Base-by-base conservation (phyloP, 2,113 vertebrate species). In the Ceyx cyanopectus region DNA sequence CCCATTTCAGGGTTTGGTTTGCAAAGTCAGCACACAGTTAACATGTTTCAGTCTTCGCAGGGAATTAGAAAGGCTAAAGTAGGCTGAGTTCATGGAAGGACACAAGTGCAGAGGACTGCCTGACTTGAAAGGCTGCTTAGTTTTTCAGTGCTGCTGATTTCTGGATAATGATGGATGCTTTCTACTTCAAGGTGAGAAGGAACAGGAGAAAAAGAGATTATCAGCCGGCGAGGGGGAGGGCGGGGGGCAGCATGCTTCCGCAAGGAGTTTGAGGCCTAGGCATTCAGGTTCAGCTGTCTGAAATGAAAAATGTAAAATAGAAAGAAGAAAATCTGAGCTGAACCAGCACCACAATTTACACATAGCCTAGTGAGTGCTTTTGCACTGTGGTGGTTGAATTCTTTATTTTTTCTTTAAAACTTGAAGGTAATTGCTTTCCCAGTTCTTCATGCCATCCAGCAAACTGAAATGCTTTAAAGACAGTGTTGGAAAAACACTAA, bases 61-160 rank as follows among this genome's bases (percentile, higher is more conserved):
- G 87, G 81, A 94, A 89, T 93, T 63, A 77, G 68, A 85, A 81
- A 94, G 94, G 85, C 90, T 84, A 87, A 96, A 91, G 73, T 74
- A 86, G 83, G 89, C 53, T 81, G 91, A 63, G 89, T 37, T 95
- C 91, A 50, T 14, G 61, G 87, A 87, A 90, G 90, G 93, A 95
- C 77, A 16, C 11, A 51, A 41, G 58, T 30, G 65, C 46, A 68
- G 85, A 1, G 0, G 3, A 27, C 67, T 54, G 61, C 72, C 63
- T 73, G 45, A 76, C 60, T 74, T 90, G 66, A 92, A 90, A 91
- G 67, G 68, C 57, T 91, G 62, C 85, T 86, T 61, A 14, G 60
- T 72, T 86, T 81, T 83, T 80, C 57, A 45, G 22, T 69, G 50
- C 85, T 87, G 65, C 85, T 81, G 92, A 87, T 81, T 81, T 85